Evolutionary conservation across 2,888 invertebrate species (phyloP).

Genomic region (Beris chalybata): DNA sequence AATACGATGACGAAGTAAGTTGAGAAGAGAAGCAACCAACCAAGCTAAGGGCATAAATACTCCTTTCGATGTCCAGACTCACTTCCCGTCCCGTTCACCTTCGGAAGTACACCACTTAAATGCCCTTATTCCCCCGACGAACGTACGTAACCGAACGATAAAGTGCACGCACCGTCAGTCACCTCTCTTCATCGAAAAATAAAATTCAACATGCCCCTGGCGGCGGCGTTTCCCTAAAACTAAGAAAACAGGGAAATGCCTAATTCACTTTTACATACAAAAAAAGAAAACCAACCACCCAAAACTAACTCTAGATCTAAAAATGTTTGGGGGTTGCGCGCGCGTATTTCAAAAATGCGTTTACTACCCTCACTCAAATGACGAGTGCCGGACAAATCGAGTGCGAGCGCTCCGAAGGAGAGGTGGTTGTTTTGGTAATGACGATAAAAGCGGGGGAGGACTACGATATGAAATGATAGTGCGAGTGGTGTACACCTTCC

Average conservation of each 20-base stretch:
- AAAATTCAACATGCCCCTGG: constrained; percentile 2
- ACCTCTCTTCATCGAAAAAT: too few species aligned
- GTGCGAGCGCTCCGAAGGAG: constrained; percentile 18
- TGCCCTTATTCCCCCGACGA: too few species aligned
- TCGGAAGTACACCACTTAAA: too few species aligned
- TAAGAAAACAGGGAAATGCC: constrained; percentile 14
- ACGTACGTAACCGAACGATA: too few species aligned
- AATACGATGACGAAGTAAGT: too few species aligned
- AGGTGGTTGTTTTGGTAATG: constrained; percentile 29
- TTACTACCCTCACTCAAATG: neutral
- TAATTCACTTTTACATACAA: constrained; percentile 7
- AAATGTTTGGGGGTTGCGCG: constrained; percentile 24
- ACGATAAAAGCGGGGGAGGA: constrained; percentile 19
- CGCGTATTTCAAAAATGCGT: constrained; percentile 12
- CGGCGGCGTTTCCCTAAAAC: constrained; percentile 14
- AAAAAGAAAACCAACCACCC: constrained; percentile 5
- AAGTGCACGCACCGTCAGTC: too few species aligned
- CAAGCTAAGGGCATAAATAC: too few species aligned
- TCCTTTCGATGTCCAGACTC: too few species aligned
- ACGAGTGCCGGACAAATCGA: constrained; percentile 15
- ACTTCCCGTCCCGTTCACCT: too few species aligned
- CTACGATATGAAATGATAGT: constrained; percentile 20
- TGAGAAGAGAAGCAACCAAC: too few species aligned
- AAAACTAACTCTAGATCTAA: constrained; percentile 13
- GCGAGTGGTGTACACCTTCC: constrained; percentile 29